A percentile compares a stretch with the other conserved stretches of the same genome.
These are phyloP conservation scores for Cephus sareptanus DNA, from an alignment of 2,888 invertebrate species.

Conservation along the genomic window DNA sequence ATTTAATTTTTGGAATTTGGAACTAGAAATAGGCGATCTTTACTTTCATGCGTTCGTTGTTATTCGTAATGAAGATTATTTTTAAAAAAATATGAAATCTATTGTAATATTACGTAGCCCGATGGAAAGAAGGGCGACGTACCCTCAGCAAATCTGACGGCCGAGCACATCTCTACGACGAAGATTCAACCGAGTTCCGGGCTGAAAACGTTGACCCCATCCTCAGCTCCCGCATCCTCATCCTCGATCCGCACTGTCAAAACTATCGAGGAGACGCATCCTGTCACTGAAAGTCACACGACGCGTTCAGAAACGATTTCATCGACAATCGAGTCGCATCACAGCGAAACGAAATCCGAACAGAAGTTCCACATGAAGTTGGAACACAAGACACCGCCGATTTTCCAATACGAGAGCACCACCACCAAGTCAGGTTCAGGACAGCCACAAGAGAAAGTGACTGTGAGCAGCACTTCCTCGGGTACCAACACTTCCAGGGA, in stretches of 20 bases:
- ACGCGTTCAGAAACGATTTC: conserved; percentile 59
- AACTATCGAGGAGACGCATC: conserved; percentile 29
- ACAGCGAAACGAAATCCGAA: conserved; percentile 61
- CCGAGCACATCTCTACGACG: conserved; percentile 54
- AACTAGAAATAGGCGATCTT: neutral
- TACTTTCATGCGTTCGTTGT: too few species aligned
- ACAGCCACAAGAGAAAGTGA: neutral
- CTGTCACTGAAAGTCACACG: conserved; percentile 37
- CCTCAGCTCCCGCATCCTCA: conserved; percentile 48
- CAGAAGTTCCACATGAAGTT: conserved; percentile 64
- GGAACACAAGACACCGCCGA: conserved; percentile 59
- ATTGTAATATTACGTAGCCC: conserved; percentile 40
- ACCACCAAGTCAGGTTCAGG: neutral
- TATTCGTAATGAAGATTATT: too few species aligned
- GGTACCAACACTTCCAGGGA: neutral
- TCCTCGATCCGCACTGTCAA: conserved; percentile 24
- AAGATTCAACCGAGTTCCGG: conserved; percentile 56
- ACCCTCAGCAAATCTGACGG: conserved; percentile 54
- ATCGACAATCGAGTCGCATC: conserved; percentile 59
- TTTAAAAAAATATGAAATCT: too few species aligned
- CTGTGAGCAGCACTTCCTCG: neutral
- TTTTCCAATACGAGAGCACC: conserved; percentile 28
- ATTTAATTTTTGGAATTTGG: neutral
- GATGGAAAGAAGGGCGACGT: conserved; percentile 54
- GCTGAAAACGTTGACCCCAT: conserved; percentile 46